phyloP scores from a whole-genome alignment of 2,797 vertebrate species.

The Enteromius unitaeniatus region DNA sequence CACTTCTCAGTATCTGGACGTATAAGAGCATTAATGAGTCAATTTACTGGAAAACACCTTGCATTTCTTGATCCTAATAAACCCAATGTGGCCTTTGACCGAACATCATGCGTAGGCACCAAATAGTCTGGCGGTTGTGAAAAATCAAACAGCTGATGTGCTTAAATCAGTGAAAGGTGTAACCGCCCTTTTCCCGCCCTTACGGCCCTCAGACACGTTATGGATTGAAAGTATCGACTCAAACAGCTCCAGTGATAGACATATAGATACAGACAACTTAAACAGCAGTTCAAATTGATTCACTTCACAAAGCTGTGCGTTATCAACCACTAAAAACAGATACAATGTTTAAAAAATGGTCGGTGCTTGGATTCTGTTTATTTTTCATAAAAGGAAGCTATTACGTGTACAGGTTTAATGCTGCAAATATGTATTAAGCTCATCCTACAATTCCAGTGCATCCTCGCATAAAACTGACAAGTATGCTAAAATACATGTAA shows the following conservation, averaged over 20 bases:
- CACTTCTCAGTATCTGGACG: neutral
- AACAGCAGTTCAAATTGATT: conserved; percentile 14
- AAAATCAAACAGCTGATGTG: conserved; percentile 14
- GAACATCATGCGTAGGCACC: conserved; percentile 21
- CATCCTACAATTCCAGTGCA: neutral
- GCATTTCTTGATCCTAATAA: conserved; percentile 38
- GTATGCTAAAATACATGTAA: neutral
- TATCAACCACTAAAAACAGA: neutral
- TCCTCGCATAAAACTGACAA: neutral
- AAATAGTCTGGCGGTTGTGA: conserved; percentile 36
- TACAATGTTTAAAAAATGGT: neutral
- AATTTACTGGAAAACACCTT: neutral
- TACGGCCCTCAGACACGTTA: conserved; percentile 18
- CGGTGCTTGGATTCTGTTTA: neutral
- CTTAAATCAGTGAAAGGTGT: conserved; percentile 43
- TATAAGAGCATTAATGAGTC: neutral
- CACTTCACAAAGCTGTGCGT: neutral
- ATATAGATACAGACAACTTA: neutral
- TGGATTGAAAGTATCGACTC: conserved; percentile 27
- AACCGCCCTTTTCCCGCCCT: conserved; percentile 6
- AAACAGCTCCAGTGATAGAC: conserved; percentile 6
- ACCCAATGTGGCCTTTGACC: conserved; percentile 43
- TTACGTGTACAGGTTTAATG: neutral
- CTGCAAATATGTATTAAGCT: neutral
- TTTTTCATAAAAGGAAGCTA: neutral